phyloP scores from a whole-genome alignment of 2,888 invertebrate genomes.

The Lithophane ornitopus region DNA sequence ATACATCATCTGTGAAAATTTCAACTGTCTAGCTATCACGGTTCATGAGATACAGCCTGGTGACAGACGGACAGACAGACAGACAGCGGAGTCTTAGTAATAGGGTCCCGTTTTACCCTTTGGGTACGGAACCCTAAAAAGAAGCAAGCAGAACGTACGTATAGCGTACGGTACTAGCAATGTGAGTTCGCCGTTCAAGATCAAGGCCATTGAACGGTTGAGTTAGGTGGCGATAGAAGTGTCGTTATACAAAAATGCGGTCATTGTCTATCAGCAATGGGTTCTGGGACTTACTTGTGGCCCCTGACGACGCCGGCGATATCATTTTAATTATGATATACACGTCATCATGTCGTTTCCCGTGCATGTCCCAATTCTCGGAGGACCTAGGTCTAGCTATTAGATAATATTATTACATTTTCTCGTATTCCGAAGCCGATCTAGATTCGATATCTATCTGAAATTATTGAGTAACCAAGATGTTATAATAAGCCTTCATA shows the following conservation, averaged over 20 bases:
- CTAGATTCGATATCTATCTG: neutral
- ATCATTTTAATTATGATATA: neutral
- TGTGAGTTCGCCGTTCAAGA: conserved; percentile 30
- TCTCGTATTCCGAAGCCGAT: conserved; percentile 8
- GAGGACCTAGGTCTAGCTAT: neutral
- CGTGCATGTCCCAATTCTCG: neutral
- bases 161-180: neutral
- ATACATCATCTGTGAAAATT: too few species aligned
- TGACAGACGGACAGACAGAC: too few species aligned
- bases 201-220: conserved; percentile 25
- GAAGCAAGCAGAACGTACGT: too few species aligned
- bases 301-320: neutral
- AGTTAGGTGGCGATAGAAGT: neutral
- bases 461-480: neutral
- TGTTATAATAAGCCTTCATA: neutral
- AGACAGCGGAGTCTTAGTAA: too few species aligned
- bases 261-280: neutral
- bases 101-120: too few species aligned
- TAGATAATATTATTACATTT: neutral
- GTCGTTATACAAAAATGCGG: neutral
- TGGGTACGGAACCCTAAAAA: too few species aligned
- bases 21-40: too few species aligned
- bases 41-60: too few species aligned
- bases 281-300: neutral
- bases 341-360: neutral